Conservation (phyloP, 2,113 vertebrate genomes). For the Lasiurus borealis region DNA sequence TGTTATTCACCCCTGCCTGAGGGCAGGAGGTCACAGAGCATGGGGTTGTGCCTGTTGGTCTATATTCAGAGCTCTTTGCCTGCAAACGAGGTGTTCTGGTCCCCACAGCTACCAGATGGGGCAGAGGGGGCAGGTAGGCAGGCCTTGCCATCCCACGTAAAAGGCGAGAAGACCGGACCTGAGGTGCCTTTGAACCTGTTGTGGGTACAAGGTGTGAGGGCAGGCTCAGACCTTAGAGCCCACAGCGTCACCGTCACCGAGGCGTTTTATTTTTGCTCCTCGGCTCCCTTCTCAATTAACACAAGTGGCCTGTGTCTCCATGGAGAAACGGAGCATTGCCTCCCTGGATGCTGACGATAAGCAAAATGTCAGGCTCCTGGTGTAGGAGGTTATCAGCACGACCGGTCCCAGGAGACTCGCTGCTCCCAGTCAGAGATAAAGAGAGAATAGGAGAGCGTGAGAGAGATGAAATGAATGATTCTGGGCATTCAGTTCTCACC, state of each 20-base stretch:
- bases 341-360: conserved; percentile 65
- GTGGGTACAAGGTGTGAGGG: not conserved
- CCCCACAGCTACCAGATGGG: too few relatives aligned
- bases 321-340: not conserved
- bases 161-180: not conserved
- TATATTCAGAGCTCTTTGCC: not conserved
- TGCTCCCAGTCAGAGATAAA: conserved; percentile 23
- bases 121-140: not conserved
- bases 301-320: conserved; percentile 16
- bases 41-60: not conserved
- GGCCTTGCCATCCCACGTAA: not conserved
- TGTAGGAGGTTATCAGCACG: conserved; percentile 59
- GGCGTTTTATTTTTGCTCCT: not conserved
- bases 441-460: not conserved
- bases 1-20: not conserved
- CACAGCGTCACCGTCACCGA: not conserved
- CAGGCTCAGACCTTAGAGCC: not conserved
- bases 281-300: not conserved
- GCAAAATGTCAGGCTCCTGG: conserved; percentile 57
- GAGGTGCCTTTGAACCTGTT: not conserved
- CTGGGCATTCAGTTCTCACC: not conserved
- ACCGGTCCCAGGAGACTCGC: not conserved
- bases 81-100: not conserved
- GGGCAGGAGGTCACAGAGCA: not conserved
- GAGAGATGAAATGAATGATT: not conserved